A percentile compares a stretch with the other conserved stretches of the same genome.
Conservation (phyloP, 2,888 invertebrate species). For the Ormia ochracea region DNA sequence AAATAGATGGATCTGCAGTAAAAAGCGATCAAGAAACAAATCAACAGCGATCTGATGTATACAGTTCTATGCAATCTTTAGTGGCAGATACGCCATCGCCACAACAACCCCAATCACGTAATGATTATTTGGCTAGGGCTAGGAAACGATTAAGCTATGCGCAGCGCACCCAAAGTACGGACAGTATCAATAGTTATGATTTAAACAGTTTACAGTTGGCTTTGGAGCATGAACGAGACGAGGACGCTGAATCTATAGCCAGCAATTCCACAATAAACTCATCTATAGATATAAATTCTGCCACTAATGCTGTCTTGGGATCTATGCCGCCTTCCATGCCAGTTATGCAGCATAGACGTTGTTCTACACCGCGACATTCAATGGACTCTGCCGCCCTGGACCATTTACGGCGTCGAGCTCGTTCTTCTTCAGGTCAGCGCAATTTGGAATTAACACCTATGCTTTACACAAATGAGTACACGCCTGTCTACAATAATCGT, state of each 20-base stretch:
- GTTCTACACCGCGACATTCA: conserved; percentile 72
- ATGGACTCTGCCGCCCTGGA: conserved; percentile 66
- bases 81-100: conserved; percentile 32
- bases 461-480: conserved; percentile 70
- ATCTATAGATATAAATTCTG: conserved; percentile 34
- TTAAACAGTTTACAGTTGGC: conserved; percentile 72
- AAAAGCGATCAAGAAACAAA: conserved; percentile 24
- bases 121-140: conserved; percentile 63
- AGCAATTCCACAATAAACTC: conserved; percentile 61
- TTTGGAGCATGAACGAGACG: conserved; percentile 66
- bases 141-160: conserved; percentile 73
- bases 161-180: conserved; percentile 73
- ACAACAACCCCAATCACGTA: conserved; percentile 36
- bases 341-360: conserved; percentile 72
- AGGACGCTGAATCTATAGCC: conserved; percentile 60
- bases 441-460: conserved; percentile 74
- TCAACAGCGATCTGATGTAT: conserved; percentile 43
- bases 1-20: conserved; percentile 69
- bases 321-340: conserved; percentile 71
- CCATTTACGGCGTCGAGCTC: conserved; percentile 66
- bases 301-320: conserved; percentile 10
- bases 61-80: conserved; percentile 62
- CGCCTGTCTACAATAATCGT: conserved; percentile 76
- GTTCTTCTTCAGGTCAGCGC: conserved; percentile 72
- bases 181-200: conserved; percentile 71